These are phyloP conservation scores for Drosophila seguyi DNA, from an alignment of 1,140 invertebrate species.

Conservation along the genomic window DNA sequence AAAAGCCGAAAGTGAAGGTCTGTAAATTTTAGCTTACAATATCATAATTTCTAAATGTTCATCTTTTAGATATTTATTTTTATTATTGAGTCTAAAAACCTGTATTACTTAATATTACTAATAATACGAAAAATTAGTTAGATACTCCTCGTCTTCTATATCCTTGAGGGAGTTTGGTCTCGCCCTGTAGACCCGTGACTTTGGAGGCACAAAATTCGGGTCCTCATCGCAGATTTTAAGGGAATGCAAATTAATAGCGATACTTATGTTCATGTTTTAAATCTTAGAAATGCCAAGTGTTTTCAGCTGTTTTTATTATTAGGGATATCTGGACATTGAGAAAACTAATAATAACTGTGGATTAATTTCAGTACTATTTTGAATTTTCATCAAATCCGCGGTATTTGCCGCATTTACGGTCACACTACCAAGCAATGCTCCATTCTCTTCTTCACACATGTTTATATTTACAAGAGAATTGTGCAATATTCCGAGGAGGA, in stretches of 20 bases:
- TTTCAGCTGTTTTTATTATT: not conserved
- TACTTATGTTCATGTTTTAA: not conserved
- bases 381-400: not conserved
- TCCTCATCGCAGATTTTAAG: not conserved
- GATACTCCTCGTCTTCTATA: too few relatives aligned
- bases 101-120: too few relatives aligned
- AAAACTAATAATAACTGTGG: too few relatives aligned
- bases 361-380: not conserved
- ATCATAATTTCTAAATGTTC: too few relatives aligned
- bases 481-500: slow-evolving; percentile 45
- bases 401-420: slow-evolving; percentile 6
- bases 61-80: too few relatives aligned
- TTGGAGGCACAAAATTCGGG: not conserved
- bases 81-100: too few relatives aligned
- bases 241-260: slow-evolving; percentile 4
- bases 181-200: not conserved
- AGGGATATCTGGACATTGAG: not conserved
- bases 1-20: too few relatives aligned
- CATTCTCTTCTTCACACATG: slow-evolving; percentile 32
- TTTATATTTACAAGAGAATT: slow-evolving; percentile 56
- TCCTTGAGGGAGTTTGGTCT: too few relatives aligned
- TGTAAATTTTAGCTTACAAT: too few relatives aligned
- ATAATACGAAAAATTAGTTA: too few relatives aligned
- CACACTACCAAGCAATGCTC: slow-evolving; percentile 10
- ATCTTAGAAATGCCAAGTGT: not conserved